These are phyloP conservation scores for Elanoides forficatus DNA, from an alignment of 2,113 vertebrate species.

Conservation along the genomic window DNA sequence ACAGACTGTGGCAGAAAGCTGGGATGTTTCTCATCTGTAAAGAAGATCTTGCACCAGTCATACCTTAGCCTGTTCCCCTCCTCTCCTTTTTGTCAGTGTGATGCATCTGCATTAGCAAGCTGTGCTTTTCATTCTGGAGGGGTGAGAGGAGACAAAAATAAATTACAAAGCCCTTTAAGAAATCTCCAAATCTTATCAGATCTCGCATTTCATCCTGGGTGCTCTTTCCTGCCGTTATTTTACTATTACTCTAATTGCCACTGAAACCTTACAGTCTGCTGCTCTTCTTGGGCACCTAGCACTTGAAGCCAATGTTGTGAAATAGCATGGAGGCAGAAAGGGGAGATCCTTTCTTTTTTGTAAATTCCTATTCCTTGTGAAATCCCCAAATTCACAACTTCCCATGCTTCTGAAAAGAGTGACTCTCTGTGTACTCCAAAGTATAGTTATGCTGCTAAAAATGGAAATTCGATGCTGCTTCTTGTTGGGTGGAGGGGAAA, in stretches of 20 bases:
- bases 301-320: background rate
- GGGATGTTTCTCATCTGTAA: background rate
- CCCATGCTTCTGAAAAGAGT: background rate
- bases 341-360: background rate
- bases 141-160: background rate
- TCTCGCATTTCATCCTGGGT: background rate
- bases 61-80: background rate
- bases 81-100: conserved; percentile 3
- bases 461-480: background rate
- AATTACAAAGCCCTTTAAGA: background rate
- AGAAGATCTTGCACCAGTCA: background rate
- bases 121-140: background rate
- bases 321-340: background rate
- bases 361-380: background rate
- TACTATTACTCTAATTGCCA: background rate
- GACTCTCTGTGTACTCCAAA: background rate
- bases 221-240: background rate
- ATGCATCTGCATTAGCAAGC: background rate
- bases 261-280: background rate
- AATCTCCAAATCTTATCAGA: background rate
- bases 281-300: background rate
- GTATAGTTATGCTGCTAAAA: background rate
- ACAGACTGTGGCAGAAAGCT: background rate
- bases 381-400: background rate
- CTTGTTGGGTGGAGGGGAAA: background rate